Percentiles rank a stretch among this genome's conserved stretches.
These are phyloP conservation scores for Corvus moneduloides DNA, from an alignment of 2,113 vertebrate genomes.

Conservation along the genomic window DNA sequence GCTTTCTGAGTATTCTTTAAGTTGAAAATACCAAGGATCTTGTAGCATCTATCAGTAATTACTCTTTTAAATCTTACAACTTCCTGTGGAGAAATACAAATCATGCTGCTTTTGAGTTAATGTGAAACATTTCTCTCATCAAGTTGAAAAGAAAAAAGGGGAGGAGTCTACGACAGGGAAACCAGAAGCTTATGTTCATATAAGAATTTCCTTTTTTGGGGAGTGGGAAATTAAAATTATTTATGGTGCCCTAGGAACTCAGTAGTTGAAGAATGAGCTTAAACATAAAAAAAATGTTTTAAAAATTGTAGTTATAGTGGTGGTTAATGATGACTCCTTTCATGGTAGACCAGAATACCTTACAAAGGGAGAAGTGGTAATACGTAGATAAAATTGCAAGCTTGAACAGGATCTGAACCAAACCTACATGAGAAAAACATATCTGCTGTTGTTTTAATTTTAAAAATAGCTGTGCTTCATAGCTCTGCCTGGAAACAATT, in stretches of 20 bases:
- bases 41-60: background rate
- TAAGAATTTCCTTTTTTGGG: background rate
- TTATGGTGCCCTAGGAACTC: background rate
- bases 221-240: background rate
- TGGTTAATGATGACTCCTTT: background rate
- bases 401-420: slow-evolving; percentile 19
- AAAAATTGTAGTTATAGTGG: background rate
- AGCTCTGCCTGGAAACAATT: slow-evolving; percentile 50
- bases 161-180: background rate
- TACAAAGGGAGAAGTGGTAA: background rate
- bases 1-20: background rate
- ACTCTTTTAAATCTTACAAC: background rate
- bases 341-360: slow-evolving; percentile 5
- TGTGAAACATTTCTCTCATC: background rate
- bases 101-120: background rate
- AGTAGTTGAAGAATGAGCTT: background rate
- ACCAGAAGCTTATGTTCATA: background rate
- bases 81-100: background rate
- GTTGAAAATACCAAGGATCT: background rate
- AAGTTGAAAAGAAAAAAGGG: background rate
- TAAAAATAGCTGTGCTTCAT: slow-evolving; percentile 16
- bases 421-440: background rate
- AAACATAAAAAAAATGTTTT: background rate
- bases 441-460: slow-evolving; percentile 20
- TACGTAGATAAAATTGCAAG: slow-evolving; percentile 31